A percentile compares a stretch with the other conserved stretches of the same genome.
Evolutionary conservation across 2,888 invertebrate species (phyloP).

Genomic region (Cylindroiulus punctatus): DNA sequence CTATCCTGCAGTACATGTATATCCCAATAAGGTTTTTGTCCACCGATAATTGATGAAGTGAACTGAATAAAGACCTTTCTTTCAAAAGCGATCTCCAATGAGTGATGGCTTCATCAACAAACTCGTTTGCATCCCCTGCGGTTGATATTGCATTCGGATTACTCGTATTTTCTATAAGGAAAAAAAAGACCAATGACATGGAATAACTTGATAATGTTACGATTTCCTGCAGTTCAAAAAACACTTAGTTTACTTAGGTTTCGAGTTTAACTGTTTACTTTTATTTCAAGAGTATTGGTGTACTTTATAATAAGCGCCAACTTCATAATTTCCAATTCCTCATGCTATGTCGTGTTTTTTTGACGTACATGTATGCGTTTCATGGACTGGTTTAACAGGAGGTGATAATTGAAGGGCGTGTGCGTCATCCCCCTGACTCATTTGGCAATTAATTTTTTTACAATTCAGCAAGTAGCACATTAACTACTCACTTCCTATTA

Average conservation of each 20-base stretch:
- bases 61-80: constrained; percentile 43
- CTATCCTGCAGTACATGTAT: too few species aligned
- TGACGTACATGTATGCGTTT: not conserved
- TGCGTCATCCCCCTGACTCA: not conserved
- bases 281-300: not conserved
- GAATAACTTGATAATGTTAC: not conserved
- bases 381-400: not conserved
- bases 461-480: not conserved
- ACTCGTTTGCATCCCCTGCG: constrained; percentile 44
- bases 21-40: too few species aligned
- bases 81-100: constrained; percentile 50
- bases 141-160: not conserved
- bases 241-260: not conserved
- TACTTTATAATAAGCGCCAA: not conserved
- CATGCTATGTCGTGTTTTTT: not conserved
- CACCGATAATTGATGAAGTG: not conserved
- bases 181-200: not conserved
- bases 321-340: not conserved
- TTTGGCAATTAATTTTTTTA: not conserved
- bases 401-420: not conserved
- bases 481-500: not conserved
- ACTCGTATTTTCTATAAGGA: not conserved
- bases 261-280: not conserved
- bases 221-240: not conserved
- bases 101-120: constrained; percentile 48